Evolutionary conservation across 1,140 invertebrate genomes (phyloP).

Genomic region (Hestina assimilis): DNA sequence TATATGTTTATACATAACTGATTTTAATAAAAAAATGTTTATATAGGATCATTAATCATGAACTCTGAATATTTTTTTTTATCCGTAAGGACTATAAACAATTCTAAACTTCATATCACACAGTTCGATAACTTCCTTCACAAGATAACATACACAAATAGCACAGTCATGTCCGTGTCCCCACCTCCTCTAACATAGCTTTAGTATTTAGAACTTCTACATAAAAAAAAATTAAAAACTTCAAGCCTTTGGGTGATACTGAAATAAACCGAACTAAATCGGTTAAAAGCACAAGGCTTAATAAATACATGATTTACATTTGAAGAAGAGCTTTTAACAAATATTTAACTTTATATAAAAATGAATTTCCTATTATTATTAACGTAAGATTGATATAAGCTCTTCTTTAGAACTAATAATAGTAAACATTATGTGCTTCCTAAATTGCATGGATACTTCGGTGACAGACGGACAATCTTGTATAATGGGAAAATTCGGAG

Average conservation of each 20-base stretch:
- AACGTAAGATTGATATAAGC: slow-evolving; percentile 3
- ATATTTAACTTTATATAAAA: background rate
- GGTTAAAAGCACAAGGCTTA: slow-evolving; percentile 13
- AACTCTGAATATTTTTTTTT: too few relatives aligned
- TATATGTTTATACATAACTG: too few relatives aligned
- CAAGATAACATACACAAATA: slow-evolving; percentile 36
- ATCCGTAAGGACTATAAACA: too few relatives aligned
- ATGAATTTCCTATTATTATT: background rate
- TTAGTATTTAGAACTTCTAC: slow-evolving; percentile 19
- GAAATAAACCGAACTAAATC: background rate
- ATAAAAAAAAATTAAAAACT: background rate
- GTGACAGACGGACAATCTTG: slow-evolving; percentile 56
- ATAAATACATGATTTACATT: background rate
- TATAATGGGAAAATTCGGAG: slow-evolving; percentile 38
- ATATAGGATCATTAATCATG: too few relatives aligned
- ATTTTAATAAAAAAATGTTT: too few relatives aligned
- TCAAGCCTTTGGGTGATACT: background rate
- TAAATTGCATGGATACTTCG: slow-evolving; percentile 60
- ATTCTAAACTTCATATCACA: too few relatives aligned
- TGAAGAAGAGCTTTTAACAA: slow-evolving; percentile 1
- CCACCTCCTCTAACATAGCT: slow-evolving; percentile 56
- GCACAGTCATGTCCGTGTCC: slow-evolving; percentile 56
- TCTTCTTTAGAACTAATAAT: slow-evolving; percentile 29
- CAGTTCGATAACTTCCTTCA: slow-evolving; percentile 41
- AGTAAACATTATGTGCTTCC: slow-evolving; percentile 40